Evolutionary conservation across 2,113 vertebrate genomes (phyloP).

Genomic region (Mustelus asterias): DNA sequence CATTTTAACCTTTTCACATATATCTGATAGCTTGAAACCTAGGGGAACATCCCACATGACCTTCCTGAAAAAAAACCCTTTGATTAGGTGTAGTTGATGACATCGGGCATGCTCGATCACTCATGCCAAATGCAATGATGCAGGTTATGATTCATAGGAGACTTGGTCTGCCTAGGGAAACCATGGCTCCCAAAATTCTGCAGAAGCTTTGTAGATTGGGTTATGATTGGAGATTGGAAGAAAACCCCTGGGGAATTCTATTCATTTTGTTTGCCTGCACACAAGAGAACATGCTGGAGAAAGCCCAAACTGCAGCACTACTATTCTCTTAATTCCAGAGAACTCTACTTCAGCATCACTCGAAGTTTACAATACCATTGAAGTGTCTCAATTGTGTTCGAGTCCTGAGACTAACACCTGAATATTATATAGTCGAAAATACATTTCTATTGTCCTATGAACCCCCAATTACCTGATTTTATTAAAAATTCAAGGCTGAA

Average conservation of each 20-base stretch:
- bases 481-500: background rate
- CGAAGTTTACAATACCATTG: background rate
- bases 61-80: background rate
- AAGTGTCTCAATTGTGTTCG: background rate
- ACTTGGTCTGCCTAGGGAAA: background rate
- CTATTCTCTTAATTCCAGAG: background rate
- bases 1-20: too few relatives aligned
- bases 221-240: background rate
- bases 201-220: background rate
- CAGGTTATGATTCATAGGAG: background rate
- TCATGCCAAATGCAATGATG: background rate
- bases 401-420: background rate
- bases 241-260: background rate
- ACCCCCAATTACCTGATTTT: background rate
- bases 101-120: background rate
- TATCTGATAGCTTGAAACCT: background rate
- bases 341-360: background rate
- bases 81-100: background rate
- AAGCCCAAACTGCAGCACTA: background rate
- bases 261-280: background rate
- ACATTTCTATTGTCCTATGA: background rate
- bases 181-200: background rate
- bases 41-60: background rate
- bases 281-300: background rate
- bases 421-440: background rate